Conservation (phyloP, 2,797 vertebrate genomes). For the Hirundo rustica region DNA sequence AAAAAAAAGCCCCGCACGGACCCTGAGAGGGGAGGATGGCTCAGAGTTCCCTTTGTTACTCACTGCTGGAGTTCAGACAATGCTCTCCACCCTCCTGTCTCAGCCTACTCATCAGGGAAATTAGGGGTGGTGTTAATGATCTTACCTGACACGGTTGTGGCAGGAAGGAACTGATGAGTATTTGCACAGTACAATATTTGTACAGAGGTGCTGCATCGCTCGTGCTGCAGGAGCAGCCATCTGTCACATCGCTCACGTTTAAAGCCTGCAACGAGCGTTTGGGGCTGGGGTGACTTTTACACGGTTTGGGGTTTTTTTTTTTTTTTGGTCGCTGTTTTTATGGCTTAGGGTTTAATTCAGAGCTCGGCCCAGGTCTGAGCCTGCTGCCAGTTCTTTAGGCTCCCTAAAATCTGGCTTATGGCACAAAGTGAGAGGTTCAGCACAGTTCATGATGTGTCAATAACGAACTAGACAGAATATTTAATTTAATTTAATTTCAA, state of each 20-base stretch:
- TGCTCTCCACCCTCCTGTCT: neutral
- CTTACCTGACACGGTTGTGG: neutral
- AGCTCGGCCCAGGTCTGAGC: neutral
- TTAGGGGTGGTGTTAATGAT: neutral
- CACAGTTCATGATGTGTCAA: neutral
- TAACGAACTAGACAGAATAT: neutral
- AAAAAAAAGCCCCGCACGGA: accelerated
- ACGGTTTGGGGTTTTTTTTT: neutral
- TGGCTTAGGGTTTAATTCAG: neutral
- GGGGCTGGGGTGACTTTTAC: neutral
- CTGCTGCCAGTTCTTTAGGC: neutral
- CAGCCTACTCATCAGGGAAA: neutral
- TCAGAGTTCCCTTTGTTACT: neutral
- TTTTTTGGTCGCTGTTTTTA: neutral
- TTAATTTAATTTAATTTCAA: neutral
- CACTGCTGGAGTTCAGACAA: neutral
- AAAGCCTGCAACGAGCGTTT: neutral
- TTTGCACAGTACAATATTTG: neutral
- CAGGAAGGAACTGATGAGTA: neutral
- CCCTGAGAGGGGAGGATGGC: neutral
- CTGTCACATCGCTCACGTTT: neutral
- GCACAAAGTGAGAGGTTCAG: neutral
- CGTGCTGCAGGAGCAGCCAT: neutral
- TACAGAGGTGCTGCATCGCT: neutral
- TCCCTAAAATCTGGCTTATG: neutral